Percentiles rank a stretch among this genome's conserved stretches.
These are phyloP conservation scores for Oncorhynchus clarkii DNA, from an alignment of 2,113 vertebrate species.

Conservation along the genomic window DNA sequence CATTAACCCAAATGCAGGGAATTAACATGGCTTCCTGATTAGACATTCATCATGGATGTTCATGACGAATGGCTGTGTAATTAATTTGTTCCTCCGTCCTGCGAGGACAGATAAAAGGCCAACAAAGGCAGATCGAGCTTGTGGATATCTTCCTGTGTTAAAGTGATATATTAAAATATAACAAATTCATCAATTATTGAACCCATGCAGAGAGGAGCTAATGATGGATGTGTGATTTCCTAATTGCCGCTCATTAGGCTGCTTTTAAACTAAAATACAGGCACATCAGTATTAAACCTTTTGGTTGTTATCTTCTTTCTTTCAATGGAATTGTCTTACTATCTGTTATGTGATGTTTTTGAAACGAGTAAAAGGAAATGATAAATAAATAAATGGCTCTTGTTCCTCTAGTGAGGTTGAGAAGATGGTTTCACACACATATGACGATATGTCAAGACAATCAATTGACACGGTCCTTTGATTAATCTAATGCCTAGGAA, in stretches of 20 bases:
- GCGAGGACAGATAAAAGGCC: conserved; percentile 24
- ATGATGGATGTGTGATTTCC: conserved; percentile 2
- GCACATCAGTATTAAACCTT: too few species aligned
- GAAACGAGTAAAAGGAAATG: not conserved
- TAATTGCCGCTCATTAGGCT: conserved; percentile 6
- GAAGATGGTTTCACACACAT: too few species aligned
- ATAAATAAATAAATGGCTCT: too few species aligned
- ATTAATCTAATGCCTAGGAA: too few species aligned
- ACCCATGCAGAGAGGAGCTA: not conserved
- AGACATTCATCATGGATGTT: conserved; percentile 58
- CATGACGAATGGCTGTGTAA: conserved; percentile 43
- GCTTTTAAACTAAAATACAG: not conserved
- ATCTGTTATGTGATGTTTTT: not conserved
- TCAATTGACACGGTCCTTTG: too few species aligned
- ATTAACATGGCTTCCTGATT: conserved; percentile 39
- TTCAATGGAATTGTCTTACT: not conserved
- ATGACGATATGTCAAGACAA: too few species aligned
- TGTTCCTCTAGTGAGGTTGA: too few species aligned
- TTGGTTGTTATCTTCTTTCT: not conserved
- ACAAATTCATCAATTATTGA: conserved; percentile 8
- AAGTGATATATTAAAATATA: conserved; percentile 60
- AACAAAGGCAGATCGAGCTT: conserved; percentile 19
- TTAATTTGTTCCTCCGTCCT: conserved; percentile 43
- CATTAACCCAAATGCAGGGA: conserved; percentile 49
- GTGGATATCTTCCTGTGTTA: conserved; percentile 27